Percentiles rank a stretch among this genome's conserved stretches.
These are phyloP conservation scores for Mionectes macconnelli DNA, from an alignment of 2,113 vertebrate genomes.

Conservation along the genomic window DNA sequence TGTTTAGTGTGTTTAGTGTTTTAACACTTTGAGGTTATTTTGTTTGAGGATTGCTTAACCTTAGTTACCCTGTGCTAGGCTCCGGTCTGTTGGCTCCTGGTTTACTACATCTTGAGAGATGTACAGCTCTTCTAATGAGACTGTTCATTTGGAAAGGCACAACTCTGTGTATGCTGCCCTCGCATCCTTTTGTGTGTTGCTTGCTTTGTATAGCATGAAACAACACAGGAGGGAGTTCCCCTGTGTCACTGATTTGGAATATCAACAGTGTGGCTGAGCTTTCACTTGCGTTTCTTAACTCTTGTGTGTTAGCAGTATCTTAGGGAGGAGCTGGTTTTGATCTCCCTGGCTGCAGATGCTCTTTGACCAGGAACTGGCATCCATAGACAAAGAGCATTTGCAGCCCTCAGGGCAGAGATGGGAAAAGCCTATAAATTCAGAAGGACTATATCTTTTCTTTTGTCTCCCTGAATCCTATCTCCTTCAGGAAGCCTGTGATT, in stretches of 20 bases:
- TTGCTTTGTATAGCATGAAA: neutral
- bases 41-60: neutral
- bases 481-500: neutral
- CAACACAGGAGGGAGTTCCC: neutral
- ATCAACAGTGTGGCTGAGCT: neutral
- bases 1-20: neutral
- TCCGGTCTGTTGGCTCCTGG: neutral
- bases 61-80: neutral
- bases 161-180: neutral
- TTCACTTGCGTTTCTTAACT: conserved; percentile 37
- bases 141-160: neutral
- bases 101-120: neutral
- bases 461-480: neutral
- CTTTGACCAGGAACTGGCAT: neutral
- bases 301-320: neutral
- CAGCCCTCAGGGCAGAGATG: neutral
- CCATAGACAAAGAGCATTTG: neutral
- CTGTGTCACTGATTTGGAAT: neutral
- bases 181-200: neutral
- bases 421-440: neutral
- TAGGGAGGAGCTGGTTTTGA: neutral
- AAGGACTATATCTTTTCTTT: neutral
- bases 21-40: neutral
- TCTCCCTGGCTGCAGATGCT: neutral
- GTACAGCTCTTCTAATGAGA: neutral